These are phyloP conservation scores for Corythornis cristatus DNA, from an alignment of 2,113 vertebrate species.

Conservation along the genomic window DNA sequence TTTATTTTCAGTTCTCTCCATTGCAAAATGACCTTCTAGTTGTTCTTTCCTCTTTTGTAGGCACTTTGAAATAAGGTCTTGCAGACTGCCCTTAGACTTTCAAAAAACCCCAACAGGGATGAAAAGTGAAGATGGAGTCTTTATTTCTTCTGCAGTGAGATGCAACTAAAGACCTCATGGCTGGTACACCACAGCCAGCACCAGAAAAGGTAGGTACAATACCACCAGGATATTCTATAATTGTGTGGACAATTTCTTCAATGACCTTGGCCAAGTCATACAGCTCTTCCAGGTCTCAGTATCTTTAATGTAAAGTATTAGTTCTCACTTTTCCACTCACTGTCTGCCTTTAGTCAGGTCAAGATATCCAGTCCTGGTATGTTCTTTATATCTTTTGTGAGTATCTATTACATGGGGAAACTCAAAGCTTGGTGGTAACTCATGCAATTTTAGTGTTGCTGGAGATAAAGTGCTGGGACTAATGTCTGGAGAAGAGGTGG, in stretches of 20 bases:
- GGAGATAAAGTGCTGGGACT: not conserved
- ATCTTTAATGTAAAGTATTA: not conserved
- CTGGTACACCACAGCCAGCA: not conserved
- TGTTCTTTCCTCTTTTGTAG: not conserved
- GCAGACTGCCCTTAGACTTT: not conserved
- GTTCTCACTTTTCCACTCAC: not conserved
- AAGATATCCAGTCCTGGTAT: not conserved
- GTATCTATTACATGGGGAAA: not conserved
- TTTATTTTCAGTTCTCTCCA: not conserved
- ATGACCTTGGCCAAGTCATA: not conserved
- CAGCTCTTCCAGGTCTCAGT: not conserved
- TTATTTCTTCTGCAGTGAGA: not conserved
- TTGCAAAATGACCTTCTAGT: not conserved
- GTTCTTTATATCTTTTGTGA: not conserved
- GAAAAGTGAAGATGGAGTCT: not conserved
- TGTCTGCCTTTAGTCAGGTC: not conserved
- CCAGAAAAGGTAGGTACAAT: not conserved
- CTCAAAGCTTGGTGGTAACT: not conserved
- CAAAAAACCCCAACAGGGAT: rapidly evolving
- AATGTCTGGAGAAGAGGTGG: not conserved
- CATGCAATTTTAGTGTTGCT: not conserved
- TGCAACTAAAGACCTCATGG: not conserved
- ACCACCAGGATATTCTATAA: not conserved
- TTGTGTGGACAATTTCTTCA: not conserved
- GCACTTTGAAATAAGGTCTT: not conserved